Base-by-base conservation (phyloP, 1,140 invertebrate species). In the Drosophila melanica region DNA sequence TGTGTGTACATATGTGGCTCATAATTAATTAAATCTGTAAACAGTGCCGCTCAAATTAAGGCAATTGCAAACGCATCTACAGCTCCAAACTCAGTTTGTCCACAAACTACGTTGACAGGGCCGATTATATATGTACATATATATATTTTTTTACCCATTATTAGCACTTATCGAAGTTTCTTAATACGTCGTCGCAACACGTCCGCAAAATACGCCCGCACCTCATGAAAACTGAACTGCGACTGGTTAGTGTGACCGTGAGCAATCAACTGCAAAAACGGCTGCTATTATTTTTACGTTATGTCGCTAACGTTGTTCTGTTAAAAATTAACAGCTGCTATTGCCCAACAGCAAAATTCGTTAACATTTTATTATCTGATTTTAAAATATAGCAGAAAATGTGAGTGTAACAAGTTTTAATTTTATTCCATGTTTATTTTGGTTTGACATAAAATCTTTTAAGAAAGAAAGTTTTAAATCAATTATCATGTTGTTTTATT, bases 81-180 rank as follows among this genome's bases (percentile, higher is more conserved):
- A 33, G 64, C 41, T 45, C 12, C 7, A 45, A 41, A 54, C 45
- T 45, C 14, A 60, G 23, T 60, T 67, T 39, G 23, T 35, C 60
- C 48, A 68, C 47, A 37, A 54, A 68, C 12, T 47, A 47, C 23
- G 48, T 44, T 54, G 54, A 66, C 54, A 23, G 33, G 23, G 60
- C 23, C 33, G 71, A 50, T 50, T 70, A 60, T 64, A 70, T 10
- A 35, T 35, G 33, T 35, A 35, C 8, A 35, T 35, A 35, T 35
- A 35, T 53, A 8, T 33, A 50, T 50, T 14, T 71, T 74, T 68
- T 69, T 74, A 69, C 71, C 58, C 71, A 74, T 74, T 69, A 68
- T 74, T 62, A 73, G 64, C 70, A 73, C 64, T 68, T 73, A 67
- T 68, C 63, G 70, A 73, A 67, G 63, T 73, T 73, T 73, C 47